phyloP scores from a whole-genome alignment of 2,797 vertebrate genomes.

The Pteropus rufus region DNA sequence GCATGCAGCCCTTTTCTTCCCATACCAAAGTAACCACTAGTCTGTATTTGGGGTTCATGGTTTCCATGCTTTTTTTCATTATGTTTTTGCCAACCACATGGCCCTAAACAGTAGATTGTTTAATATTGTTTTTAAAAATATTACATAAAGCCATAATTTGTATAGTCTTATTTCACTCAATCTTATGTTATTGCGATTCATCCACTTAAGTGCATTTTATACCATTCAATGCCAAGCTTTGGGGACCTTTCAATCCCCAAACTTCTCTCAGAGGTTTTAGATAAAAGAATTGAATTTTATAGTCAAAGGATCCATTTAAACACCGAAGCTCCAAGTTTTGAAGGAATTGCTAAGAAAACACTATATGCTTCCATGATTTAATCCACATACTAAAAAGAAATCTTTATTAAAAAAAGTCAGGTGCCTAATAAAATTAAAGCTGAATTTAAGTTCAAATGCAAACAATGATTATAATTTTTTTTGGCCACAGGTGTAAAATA shows the following conservation, averaged over 20 bases:
- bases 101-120: neutral
- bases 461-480: neutral
- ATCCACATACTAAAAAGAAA: neutral
- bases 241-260: neutral
- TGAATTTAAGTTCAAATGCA: neutral
- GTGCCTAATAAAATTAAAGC: neutral
- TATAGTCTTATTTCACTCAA: neutral
- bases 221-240: neutral
- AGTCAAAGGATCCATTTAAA: neutral
- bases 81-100: neutral
- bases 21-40: neutral
- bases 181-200: neutral
- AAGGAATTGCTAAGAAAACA: neutral
- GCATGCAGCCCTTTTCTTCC: neutral
- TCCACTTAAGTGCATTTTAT: neutral
- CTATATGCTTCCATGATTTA: neutral
- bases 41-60: neutral
- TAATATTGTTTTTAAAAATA: neutral
- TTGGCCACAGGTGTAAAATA: neutral
- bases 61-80: neutral
- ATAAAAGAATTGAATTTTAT: neutral
- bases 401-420: neutral
- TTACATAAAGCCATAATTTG: neutral
- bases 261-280: neutral
- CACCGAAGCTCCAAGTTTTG: neutral